These are phyloP conservation scores for Colaptes auratus DNA, from an alignment of 2,113 vertebrate genomes.

Conservation along the genomic window DNA sequence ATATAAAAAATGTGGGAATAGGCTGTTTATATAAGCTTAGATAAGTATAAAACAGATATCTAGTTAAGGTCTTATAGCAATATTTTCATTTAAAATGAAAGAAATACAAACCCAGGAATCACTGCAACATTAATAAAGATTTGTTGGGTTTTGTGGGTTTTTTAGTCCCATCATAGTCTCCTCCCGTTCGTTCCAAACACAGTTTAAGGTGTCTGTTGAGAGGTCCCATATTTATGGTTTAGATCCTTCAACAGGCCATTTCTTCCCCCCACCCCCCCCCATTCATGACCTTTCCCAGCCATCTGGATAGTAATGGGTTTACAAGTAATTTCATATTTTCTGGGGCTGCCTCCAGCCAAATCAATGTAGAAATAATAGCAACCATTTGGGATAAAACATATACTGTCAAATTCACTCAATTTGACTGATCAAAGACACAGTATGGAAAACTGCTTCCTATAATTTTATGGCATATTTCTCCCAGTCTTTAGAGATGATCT, in stretches of 20 bases:
- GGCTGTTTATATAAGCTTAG: slow-evolving; percentile 9
- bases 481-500: background rate
- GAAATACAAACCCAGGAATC: background rate
- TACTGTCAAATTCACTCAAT: background rate
- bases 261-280: background rate
- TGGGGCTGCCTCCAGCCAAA: background rate
- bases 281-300: slow-evolving; percentile 9
- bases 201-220: slow-evolving; percentile 5
- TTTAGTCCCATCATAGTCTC: background rate
- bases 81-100: slow-evolving; percentile 7
- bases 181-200: background rate
- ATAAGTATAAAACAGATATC: slow-evolving; percentile 13
- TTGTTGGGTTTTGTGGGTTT: background rate
- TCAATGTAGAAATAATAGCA: slow-evolving; percentile 21
- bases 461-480: background rate
- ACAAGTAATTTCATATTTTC: slow-evolving; percentile 32
- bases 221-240: slow-evolving; percentile 25
- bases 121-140: background rate
- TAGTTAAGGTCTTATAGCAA: background rate
- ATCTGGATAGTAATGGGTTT: slow-evolving; percentile 11
- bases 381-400: slow-evolving; percentile 10
- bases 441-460: background rate
- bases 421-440: background rate
- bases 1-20: slow-evolving; percentile 2
- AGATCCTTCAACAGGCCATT: background rate